Percentiles rank a stretch among this genome's conserved stretches.
Evolutionary conservation across 2,888 invertebrate genomes (phyloP).

Genomic region (Zelleria hepariella): DNA sequence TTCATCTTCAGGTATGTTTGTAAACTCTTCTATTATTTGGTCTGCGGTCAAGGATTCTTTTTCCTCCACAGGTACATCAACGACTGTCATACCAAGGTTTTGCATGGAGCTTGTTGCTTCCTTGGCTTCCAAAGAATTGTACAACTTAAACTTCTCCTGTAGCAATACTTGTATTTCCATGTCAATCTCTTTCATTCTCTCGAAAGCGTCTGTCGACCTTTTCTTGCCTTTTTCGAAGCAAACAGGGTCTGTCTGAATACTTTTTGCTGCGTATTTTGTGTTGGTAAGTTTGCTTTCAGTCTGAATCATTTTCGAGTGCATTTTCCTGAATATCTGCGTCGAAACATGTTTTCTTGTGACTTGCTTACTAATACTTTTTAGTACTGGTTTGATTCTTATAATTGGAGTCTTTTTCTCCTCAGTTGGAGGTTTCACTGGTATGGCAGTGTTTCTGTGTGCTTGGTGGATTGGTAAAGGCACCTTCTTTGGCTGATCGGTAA

Average conservation of each 20-base stretch:
- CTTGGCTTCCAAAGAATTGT: constrained; percentile 61
- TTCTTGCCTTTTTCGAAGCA: constrained; percentile 19
- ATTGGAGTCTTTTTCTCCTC: constrained; percentile 16
- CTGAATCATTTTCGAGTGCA: constrained; percentile 36
- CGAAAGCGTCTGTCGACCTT: constrained; percentile 46
- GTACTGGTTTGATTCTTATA: constrained; percentile 10
- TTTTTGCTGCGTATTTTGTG: constrained; percentile 23
- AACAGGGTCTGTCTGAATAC: constrained; percentile 41
- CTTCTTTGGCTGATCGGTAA: constrained; percentile 45
- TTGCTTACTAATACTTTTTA: constrained; percentile 6
- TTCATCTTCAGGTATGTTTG: constrained; percentile 55
- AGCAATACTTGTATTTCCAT: constrained; percentile 69
- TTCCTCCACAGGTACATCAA: constrained; percentile 36
- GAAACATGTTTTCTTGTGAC: constrained; percentile 24
- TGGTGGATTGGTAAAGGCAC: constrained; percentile 25
- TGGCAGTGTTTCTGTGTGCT: constrained; percentile 46
- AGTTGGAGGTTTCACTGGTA: constrained; percentile 15
- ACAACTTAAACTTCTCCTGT: constrained; percentile 72
- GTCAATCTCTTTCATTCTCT: constrained; percentile 74
- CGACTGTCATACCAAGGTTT: constrained; percentile 54
- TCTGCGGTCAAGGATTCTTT: constrained; percentile 28
- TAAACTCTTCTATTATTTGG: constrained; percentile 48
- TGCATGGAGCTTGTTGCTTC: constrained; percentile 35
- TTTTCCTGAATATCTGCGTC: constrained; percentile 36
- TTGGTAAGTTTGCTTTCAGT: constrained; percentile 26